phyloP scores from a whole-genome alignment of 2,797 vertebrate species.

The Gymnoscopelus microlampas region DNA sequence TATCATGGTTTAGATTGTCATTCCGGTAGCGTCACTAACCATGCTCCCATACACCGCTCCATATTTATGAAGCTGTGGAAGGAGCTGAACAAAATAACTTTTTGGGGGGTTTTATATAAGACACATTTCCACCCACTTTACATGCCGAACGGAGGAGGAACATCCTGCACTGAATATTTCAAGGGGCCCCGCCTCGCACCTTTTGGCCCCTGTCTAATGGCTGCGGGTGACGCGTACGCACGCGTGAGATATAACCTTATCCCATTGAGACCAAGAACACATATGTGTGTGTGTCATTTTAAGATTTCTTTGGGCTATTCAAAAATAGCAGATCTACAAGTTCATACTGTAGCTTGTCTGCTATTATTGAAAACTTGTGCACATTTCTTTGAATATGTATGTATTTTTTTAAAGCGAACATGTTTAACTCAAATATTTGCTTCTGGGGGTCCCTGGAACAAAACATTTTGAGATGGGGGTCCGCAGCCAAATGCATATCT shows the following conservation, averaged over 20 bases:
- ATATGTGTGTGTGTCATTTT: too few species aligned
- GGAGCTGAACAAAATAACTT: constrained; percentile 39
- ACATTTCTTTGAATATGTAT: too few species aligned
- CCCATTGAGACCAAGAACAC: constrained; percentile 5
- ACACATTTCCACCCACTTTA: constrained; percentile 36
- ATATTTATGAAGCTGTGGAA: constrained; percentile 48
- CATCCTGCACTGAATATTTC: constrained; percentile 59
- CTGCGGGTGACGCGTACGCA: constrained; percentile 25
- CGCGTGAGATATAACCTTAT: constrained; percentile 45
- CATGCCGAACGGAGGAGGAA: constrained; percentile 46
- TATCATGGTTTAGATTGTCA: constrained; percentile 14
- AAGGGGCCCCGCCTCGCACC: constrained; percentile 51
- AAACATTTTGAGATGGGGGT: too few species aligned
- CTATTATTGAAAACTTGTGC: too few species aligned
- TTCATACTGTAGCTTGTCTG: too few species aligned
- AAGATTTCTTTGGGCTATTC: too few species aligned
- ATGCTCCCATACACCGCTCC: constrained; percentile 27
- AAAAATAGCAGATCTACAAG: too few species aligned
- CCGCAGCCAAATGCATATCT: too few species aligned
- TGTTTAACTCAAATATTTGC: too few species aligned
- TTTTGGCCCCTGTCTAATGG: constrained; percentile 57
- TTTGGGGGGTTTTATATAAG: constrained; percentile 22
- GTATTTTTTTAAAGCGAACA: too few species aligned
- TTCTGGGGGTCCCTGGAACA: too few species aligned
- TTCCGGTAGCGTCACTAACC: constrained; percentile 37